Conservation (phyloP, 2,113 vertebrate genomes). For the Dermatemys mawii region DNA sequence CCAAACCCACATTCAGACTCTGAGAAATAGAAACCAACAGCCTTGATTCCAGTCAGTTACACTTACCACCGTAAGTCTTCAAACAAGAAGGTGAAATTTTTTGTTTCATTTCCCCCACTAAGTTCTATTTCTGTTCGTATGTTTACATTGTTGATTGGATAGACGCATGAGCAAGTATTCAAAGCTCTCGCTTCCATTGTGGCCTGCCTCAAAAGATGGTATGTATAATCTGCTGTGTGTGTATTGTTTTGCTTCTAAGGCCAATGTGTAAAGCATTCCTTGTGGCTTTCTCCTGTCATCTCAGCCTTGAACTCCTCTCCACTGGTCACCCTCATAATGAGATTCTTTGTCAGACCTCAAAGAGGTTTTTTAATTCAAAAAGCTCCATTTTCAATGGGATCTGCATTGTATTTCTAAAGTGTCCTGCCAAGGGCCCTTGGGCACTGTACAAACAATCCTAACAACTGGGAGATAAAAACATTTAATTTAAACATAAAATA, state of each 20-base stretch:
- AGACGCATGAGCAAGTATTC: neutral
- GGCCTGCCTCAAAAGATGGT: no score
- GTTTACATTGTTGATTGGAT: fast-evolving
- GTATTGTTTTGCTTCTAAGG: neutral
- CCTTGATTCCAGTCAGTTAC: neutral
- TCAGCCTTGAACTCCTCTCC: neutral
- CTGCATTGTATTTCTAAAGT: neutral
- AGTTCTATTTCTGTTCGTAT: neutral
- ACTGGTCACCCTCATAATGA: neutral
- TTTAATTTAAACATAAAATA: neutral
- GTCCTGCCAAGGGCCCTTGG: neutral
- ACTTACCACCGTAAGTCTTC: neutral
- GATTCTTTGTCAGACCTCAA: neutral
- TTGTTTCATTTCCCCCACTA: neutral
- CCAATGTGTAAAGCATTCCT: neutral
- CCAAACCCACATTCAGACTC: neutral
- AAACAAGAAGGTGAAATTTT: neutral
- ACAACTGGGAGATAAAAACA: constrained; percentile 12
- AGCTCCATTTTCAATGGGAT: neutral
- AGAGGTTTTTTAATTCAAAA: neutral
- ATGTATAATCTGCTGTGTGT: neutral
- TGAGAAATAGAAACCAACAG: neutral
- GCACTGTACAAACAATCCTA: neutral
- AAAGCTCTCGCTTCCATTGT: neutral
- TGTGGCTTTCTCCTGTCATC: neutral